These are phyloP conservation scores for Hydrocynus forskahlii DNA, from an alignment of 2,797 vertebrate species.

Conservation along the genomic window DNA sequence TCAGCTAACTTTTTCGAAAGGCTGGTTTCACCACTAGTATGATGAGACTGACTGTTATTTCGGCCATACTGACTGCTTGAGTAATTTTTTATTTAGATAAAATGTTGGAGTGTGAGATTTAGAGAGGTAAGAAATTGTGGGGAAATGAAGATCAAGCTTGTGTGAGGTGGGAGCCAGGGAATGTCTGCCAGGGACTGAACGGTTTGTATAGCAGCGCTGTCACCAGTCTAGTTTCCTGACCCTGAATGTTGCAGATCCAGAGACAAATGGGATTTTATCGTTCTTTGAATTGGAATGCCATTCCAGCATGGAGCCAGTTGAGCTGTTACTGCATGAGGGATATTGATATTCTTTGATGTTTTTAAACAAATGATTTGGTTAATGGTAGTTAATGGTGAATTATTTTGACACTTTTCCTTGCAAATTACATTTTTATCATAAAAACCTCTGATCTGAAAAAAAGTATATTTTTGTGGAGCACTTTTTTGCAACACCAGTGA, in stretches of 20 bases:
- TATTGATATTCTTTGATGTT: background rate
- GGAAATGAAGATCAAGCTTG: conserved; percentile 47
- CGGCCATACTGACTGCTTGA: conserved; percentile 54
- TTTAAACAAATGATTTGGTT: too few relatives aligned
- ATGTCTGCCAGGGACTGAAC: background rate
- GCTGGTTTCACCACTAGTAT: too few relatives aligned
- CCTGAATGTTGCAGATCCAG: too few relatives aligned
- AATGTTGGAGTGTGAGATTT: conserved; percentile 51
- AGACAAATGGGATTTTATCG: background rate
- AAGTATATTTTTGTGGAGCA: too few relatives aligned
- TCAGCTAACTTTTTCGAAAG: too few relatives aligned
- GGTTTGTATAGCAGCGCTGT: background rate
- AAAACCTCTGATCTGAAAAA: too few relatives aligned
- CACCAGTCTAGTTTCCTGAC: background rate
- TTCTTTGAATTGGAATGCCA: background rate
- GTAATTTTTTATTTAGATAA: conserved; percentile 72
- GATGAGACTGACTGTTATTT: too few relatives aligned
- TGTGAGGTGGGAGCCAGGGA: conserved; percentile 39
- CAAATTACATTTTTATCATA: too few relatives aligned
- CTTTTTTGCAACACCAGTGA: too few relatives aligned
- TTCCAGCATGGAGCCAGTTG: background rate
- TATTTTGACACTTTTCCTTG: too few relatives aligned
- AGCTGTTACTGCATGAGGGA: background rate
- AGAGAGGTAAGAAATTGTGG: conserved; percentile 53
- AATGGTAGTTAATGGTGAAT: too few relatives aligned